Conservation (phyloP, 2,113 vertebrate species). For the Oreochromis niloticus region DNA sequence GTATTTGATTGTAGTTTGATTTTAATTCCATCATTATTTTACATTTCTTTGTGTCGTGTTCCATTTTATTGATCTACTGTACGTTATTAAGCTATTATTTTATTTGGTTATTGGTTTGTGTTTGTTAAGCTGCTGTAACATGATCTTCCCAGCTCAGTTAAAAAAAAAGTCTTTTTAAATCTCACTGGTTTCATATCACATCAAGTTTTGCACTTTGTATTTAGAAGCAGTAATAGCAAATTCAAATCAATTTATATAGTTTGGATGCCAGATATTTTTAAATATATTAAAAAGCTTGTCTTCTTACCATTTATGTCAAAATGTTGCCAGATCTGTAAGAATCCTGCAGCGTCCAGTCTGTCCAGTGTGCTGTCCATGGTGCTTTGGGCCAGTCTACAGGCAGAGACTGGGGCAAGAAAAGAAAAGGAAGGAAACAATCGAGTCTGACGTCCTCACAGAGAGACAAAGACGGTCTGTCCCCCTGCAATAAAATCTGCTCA, state of each 20-base stretch:
- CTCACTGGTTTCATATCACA: background rate
- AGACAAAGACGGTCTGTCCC: background rate
- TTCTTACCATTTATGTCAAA: constrained; percentile 79
- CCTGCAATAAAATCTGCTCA: background rate
- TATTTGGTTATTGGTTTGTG: accelerated
- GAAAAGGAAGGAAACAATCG: background rate
- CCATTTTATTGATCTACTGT: background rate
- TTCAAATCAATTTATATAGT: background rate
- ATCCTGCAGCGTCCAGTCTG: constrained; percentile 73
- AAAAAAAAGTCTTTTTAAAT: background rate
- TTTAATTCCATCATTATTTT: background rate
- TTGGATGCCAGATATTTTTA: background rate
- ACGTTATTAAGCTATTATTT: background rate
- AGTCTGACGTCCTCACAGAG: background rate
- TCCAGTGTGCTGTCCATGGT: constrained; percentile 77
- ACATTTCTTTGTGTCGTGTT: background rate
- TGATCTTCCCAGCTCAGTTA: background rate
- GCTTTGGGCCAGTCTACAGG: background rate
- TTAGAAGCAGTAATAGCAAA: accelerated
- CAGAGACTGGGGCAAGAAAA: background rate
- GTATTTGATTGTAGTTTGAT: background rate
- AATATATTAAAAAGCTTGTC: background rate
- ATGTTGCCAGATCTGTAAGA: constrained; percentile 79
- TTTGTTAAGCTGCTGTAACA: background rate
- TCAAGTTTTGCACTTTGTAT: background rate